phyloP scores from a whole-genome alignment of 1,140 invertebrate genomes.

The Diabrotica virgifera region DNA sequence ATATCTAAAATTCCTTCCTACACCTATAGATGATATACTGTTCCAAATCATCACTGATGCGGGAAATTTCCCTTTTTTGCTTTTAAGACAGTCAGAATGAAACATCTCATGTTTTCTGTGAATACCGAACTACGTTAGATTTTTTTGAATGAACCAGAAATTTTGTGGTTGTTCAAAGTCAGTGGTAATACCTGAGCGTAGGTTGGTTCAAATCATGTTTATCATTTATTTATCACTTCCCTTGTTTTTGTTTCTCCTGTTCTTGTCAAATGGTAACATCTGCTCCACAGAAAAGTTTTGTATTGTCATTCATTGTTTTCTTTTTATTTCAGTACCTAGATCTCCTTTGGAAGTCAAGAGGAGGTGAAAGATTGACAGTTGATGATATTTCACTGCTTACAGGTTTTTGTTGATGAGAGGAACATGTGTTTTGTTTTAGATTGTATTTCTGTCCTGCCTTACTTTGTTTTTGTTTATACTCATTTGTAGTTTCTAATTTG shows the following conservation, averaged over 20 bases:
- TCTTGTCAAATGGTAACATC: neutral
- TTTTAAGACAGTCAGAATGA: too few species aligned
- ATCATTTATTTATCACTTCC: slow-evolving; percentile 10
- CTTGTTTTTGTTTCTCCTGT: neutral
- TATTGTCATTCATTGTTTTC: neutral
- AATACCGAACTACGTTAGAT: too few species aligned
- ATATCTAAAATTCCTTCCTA: too few species aligned
- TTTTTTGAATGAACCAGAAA: slow-evolving; percentile 26
- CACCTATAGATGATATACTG: too few species aligned
- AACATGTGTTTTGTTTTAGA: neutral
- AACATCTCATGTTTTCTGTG: too few species aligned
- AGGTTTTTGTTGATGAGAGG: neutral
- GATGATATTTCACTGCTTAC: neutral
- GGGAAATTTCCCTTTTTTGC: too few species aligned
- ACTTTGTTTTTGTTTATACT: too few species aligned
- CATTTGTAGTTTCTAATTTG: too few species aligned
- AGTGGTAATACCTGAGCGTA: slow-evolving; percentile 12
- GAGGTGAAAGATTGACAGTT: slow-evolving; percentile 2
- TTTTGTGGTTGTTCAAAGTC: slow-evolving; percentile 5
- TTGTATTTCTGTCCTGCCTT: neutral
- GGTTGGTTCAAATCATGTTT: slow-evolving; percentile 9
- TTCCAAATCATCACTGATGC: too few species aligned
- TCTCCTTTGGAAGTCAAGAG: neutral
- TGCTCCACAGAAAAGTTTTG: slow-evolving; percentile 4
- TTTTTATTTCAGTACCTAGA: neutral